Percentiles rank a stretch among this genome's conserved stretches.
phyloP scores from a whole-genome alignment of 2,113 vertebrate genomes.

The Beaufortia kweichowensis region DNA sequence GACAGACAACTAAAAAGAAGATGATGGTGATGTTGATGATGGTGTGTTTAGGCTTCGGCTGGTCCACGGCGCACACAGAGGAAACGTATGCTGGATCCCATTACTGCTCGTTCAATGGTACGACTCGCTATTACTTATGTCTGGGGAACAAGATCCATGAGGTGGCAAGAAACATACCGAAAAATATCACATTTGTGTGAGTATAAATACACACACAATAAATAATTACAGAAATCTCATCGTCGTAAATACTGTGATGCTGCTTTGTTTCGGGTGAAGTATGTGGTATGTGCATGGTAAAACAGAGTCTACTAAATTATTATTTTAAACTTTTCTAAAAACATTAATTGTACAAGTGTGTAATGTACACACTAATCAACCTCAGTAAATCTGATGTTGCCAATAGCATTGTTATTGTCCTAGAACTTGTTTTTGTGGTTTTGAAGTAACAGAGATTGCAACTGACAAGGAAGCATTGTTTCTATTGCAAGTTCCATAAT shows the following conservation, averaged over 20 bases:
- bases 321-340: too few relatives aligned
- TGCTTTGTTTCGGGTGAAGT: neutral
- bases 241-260: neutral
- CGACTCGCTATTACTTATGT: constrained; percentile 30
- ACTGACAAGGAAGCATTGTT: constrained; percentile 27
- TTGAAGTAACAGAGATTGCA: neutral
- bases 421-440: constrained; percentile 19
- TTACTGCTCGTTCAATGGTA: constrained; percentile 33
- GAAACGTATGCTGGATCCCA: constrained; percentile 8
- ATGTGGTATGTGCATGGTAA: neutral
- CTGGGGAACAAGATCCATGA: constrained; percentile 40
- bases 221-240: too few relatives aligned
- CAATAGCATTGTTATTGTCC: constrained; percentile 30
- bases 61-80: constrained; percentile 30
- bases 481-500: constrained; percentile 31
- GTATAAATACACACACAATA: constrained; percentile 55
- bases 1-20: neutral
- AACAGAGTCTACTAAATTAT: too few relatives aligned
- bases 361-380: too few relatives aligned
- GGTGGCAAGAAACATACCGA: constrained; percentile 62
- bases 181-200: constrained; percentile 65
- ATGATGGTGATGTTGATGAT: constrained; percentile 38
- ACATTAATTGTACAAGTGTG: too few relatives aligned
- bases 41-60: constrained; percentile 11
- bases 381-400: neutral